These are phyloP conservation scores for Phocoena phocoena DNA, from an alignment of 2,113 vertebrate species.

Conservation along the genomic window DNA sequence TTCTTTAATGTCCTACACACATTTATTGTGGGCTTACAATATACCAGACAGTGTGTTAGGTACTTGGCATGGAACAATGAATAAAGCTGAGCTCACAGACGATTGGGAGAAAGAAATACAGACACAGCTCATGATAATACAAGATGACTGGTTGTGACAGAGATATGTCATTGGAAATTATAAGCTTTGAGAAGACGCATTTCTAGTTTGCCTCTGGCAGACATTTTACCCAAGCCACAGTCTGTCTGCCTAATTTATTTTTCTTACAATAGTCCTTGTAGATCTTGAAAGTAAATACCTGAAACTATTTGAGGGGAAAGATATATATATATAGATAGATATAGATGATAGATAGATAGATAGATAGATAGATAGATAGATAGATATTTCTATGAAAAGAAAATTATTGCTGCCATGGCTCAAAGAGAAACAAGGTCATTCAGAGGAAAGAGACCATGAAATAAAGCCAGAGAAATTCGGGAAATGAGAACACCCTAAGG, in stretches of 20 bases:
- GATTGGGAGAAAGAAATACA: not conserved
- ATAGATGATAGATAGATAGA: too few species aligned
- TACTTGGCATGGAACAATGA: not conserved
- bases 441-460: slow-evolving; percentile 44
- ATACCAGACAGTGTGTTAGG: not conserved
- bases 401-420: slow-evolving; percentile 31
- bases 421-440: slow-evolving; percentile 53
- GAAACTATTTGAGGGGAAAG: not conserved
- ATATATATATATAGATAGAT: too few species aligned
- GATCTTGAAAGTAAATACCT: slow-evolving; percentile 57
- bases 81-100: not conserved
- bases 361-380: too few species aligned
- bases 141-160: not conserved
- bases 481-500: slow-evolving; percentile 15
- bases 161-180: not conserved
- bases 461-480: slow-evolving; percentile 41
- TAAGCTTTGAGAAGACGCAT: not conserved
- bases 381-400: not conserved
- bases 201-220: slow-evolving; percentile 27
- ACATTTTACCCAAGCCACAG: not conserved
- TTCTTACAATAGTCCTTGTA: slow-evolving; percentile 16
- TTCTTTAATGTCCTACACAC: not conserved
- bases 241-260: slow-evolving; percentile 5
- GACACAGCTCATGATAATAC: not conserved
- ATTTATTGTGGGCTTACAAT: not conserved